Evolutionary conservation across 2,888 invertebrate genomes (phyloP), one percentile per base, ranked within the genome.

Genomic region (Psylliodes chrysocephalus): DNA sequence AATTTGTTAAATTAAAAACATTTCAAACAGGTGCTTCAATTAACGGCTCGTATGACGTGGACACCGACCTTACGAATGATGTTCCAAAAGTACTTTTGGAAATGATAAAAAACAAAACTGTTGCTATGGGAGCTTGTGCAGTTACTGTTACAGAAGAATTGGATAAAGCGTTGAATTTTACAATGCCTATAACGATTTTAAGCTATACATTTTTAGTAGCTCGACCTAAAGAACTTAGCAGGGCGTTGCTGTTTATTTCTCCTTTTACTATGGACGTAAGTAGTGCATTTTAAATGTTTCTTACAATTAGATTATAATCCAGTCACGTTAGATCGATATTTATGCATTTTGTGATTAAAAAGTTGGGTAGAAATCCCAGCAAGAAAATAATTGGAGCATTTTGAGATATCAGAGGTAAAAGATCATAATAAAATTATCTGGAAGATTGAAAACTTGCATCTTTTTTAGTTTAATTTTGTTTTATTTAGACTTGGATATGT

Each of bases 241-340:
- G 95, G 70, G 93, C 92, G 0, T 84, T 95, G 66, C 83, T 95
- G 7, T 96, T 96, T 76, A 88, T 93, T 49, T 89, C 93, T 4
- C 96, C 96, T 0, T 96, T 94, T 73, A 88, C 89, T 4, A 81
- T 84, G 18, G 87, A 88, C 75, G 90, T 90, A 81, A 85, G 85
- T 84, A 12, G n/a, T n/a, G n/a, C n/a, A n/a, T n/a, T n/a, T n/a
- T n/a, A n/a, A n/a, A n/a, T n/a, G n/a, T n/a, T n/a, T n/a, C n/a
- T n/a, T n/a, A n/a, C n/a, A n/a, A n/a, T n/a, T n/a, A n/a, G n/a
- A n/a, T n/a, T n/a, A n/a, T n/a, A n/a, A n/a, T n/a, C n/a, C n/a
- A n/a, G n/a, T n/a, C n/a, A n/a, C n/a, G n/a, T n/a, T n/a, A n/a
- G n/a, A n/a, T n/a, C n/a, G n/a, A n/a, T n/a, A n/a, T n/a, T n/a